These are phyloP conservation scores for Thymelicus acteon DNA, from an alignment of 2,888 invertebrate genomes.

Conservation along the genomic window DNA sequence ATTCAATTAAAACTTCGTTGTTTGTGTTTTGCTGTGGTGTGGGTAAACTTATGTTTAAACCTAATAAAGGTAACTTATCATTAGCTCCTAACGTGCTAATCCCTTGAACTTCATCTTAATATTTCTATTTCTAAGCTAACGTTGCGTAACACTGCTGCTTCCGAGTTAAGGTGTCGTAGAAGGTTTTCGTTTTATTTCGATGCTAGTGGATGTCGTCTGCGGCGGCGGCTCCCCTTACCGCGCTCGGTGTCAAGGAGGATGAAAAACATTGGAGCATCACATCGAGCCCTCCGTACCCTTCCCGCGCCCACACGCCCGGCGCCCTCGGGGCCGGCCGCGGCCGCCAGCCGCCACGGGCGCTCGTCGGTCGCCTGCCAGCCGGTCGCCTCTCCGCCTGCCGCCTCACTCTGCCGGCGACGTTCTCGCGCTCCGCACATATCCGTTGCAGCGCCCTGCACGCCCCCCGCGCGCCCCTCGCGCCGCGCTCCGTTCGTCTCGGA, in stretches of 20 bases:
- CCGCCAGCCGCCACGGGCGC: slow-evolving; percentile 59
- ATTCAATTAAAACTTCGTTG: not conserved
- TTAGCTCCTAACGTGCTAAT: not conserved
- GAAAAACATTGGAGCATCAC: slow-evolving; percentile 69
- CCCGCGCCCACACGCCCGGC: slow-evolving; percentile 71
- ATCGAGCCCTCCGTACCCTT: slow-evolving; percentile 67
- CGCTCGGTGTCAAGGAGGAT: slow-evolving; percentile 49
- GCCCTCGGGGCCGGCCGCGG: slow-evolving; percentile 48
- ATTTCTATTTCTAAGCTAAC: slow-evolving; percentile 8
- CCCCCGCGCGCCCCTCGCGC: slow-evolving; percentile 53
- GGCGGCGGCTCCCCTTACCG: slow-evolving; percentile 50
- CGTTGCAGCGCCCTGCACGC: slow-evolving; percentile 55
- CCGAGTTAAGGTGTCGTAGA: slow-evolving; percentile 44
- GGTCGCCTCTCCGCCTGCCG: slow-evolving; percentile 55
- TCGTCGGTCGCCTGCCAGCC: slow-evolving; percentile 54
- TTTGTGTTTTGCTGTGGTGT: not conserved
- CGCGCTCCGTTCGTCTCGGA: slow-evolving; percentile 64
- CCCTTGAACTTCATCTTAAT: slow-evolving; percentile 5
- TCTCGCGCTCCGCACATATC: slow-evolving; percentile 78
- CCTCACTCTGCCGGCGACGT: slow-evolving; percentile 80
- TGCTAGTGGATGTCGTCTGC: slow-evolving; percentile 58
- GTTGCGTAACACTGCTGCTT: slow-evolving; percentile 37
- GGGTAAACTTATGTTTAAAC: not conserved
- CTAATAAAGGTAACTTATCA: not conserved
- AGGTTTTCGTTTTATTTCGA: slow-evolving; percentile 56